phyloP scores from a whole-genome alignment of 1,140 invertebrate species.

The Drosophila neocordata region DNA sequence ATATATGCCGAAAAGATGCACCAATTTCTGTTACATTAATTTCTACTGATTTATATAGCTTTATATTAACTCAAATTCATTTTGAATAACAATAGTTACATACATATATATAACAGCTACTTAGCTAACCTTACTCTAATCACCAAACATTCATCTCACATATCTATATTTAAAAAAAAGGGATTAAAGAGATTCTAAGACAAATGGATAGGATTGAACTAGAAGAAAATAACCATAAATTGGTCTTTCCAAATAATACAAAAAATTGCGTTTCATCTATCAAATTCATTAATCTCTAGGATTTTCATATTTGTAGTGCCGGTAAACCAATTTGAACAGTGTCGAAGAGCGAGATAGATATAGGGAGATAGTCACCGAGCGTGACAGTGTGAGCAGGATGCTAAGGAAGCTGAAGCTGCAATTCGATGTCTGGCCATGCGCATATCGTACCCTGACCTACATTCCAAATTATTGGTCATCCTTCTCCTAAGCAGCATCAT shows the following conservation, averaged over 20 bases:
- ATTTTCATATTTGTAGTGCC: not conserved
- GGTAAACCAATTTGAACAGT: not conserved
- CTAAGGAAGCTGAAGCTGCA: constrained; percentile 25
- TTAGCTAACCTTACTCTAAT: too few relatives aligned
- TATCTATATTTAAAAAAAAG: too few relatives aligned
- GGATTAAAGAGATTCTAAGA: too few relatives aligned
- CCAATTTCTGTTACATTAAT: not conserved
- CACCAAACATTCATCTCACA: too few relatives aligned
- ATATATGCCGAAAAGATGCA: not conserved
- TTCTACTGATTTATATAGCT: not conserved
- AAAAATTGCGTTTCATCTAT: not conserved
- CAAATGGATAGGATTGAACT: not conserved
- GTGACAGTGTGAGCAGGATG: not conserved
- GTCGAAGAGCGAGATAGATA: not conserved
- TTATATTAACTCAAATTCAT: too few relatives aligned
- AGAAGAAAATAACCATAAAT: not conserved
- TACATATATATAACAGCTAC: too few relatives aligned
- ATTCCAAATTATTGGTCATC: constrained; percentile 75
- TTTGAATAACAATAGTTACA: not conserved
- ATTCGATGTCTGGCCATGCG: constrained; percentile 59
- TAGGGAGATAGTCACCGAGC: not conserved
- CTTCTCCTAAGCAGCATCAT: constrained; percentile 49
- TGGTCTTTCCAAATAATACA: not conserved
- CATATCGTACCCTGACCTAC: constrained; percentile 70
- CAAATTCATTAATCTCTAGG: not conserved